Evolutionary conservation across 1,140 invertebrate species (phyloP), one percentile per base, ranked within the genome.

Genomic region (Bombus superbus): DNA sequence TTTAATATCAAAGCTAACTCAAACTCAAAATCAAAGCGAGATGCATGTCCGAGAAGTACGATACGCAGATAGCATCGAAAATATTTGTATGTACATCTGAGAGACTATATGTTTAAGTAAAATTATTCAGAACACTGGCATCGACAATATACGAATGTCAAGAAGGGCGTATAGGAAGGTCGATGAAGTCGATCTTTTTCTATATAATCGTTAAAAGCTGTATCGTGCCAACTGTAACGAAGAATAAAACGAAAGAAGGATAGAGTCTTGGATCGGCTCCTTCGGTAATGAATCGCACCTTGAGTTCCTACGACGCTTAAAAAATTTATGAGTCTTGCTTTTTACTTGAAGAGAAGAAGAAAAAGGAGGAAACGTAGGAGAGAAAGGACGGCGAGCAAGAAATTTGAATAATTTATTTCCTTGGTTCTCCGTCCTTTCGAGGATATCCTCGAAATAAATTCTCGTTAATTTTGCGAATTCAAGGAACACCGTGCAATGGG

Each of bases 401-500:
- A 83, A 83, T 76, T 83, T 66, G 62, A 76, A 77, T 77, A 76
- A 83, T 83, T 83, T 83, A 83, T 83, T 53, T 76, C 32, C 79
- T 57, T 32, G 59, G 13, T 68, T 68, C 32, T 35, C 53, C 25
- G 64, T 18, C 53, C 78, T 53, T 64, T n/a, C 38, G 53, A 28
- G 69, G 25, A 62, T 62, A n/a, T 66, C 47, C 59, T 47, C 42
- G 42, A 83, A 83, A 83, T 83, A 66, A 76, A 76, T 66, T 75
- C 59, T 53, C 25, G 38, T 83, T 83, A 74, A 77, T 77, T 83
- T 68, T 18, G 44, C 18, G 42, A 44, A 42, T 25, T 4, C 22
- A 8, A 47, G 47, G 6, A 22, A 57, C 25, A 35, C 44, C 9
- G 32, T 10, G 4, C 1, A 22, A 18, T n/a, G 59, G 15, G 18